Evolutionary conservation across 2,797 vertebrate genomes (phyloP).

Genomic region (Pangasius larnaudii): DNA sequence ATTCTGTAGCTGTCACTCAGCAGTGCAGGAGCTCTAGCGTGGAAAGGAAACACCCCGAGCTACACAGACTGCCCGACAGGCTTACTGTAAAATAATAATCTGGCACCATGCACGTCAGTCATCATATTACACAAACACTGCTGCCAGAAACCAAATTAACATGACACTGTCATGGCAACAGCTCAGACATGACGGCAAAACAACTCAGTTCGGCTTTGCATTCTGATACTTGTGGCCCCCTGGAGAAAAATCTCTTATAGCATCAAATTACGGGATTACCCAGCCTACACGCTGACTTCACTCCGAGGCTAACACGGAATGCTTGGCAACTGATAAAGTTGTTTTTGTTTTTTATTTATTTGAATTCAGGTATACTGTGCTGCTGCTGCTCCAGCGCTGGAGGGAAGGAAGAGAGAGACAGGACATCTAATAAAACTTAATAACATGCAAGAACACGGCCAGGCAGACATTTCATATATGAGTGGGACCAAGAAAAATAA

Average conservation of each 20-base stretch:
- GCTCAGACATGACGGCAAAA: conserved; percentile 53
- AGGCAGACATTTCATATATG: conserved; percentile 15
- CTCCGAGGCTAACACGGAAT: not conserved
- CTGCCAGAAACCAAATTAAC: conserved; percentile 52
- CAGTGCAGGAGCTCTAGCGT: not conserved
- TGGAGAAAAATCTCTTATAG: conserved; percentile 36
- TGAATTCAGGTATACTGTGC: conserved; percentile 15
- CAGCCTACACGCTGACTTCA: conserved; percentile 1
- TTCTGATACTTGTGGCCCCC: conserved; percentile 13
- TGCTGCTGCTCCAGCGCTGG: not conserved
- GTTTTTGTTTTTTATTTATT: not conserved
- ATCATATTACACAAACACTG: conserved; percentile 32
- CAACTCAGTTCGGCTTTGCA: conserved; percentile 13
- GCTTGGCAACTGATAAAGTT: not conserved
- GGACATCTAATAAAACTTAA: conserved; percentile 32
- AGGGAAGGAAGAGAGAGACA: not conserved
- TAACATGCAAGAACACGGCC: conserved; percentile 30
- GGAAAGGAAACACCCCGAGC: conserved; percentile 28
- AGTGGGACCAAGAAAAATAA: conserved; percentile 7
- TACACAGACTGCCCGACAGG: not conserved
- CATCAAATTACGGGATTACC: conserved; percentile 29
- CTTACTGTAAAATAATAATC: conserved; percentile 16
- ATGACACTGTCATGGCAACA: conserved; percentile 61
- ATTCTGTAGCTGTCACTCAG: conserved; percentile 18
- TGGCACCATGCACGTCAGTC: conserved; percentile 34